Base-by-base conservation (phyloP, 2,797 vertebrate species). In the Tangara arthus region DNA sequence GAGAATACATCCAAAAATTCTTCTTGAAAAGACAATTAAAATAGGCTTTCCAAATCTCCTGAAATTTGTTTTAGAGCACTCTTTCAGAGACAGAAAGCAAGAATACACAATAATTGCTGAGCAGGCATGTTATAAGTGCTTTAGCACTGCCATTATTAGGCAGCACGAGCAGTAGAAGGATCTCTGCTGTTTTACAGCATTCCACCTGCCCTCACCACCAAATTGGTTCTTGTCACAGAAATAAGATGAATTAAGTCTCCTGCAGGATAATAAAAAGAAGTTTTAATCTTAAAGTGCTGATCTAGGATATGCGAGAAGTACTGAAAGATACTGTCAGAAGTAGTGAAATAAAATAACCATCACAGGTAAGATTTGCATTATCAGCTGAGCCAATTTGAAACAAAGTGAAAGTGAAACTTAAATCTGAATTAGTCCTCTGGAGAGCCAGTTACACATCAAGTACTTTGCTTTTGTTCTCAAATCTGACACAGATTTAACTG, bases 121-220 rank as follows among this genome's bases (percentile, higher is more conserved):
- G 26, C 27, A 57, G 28, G 20, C 28, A 64, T 8, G 30, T 35
- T 26, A 22, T 5, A 35, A 53, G 23, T 35, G 35, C 44, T 72
- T 65, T 10, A 60, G n/a, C 41, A 35, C 30, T 30, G 49, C 30
- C 30, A 34, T 8, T 47, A 47, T 30, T 35, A 60, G 8, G n/a
- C 2, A 8, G 32, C 44, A 42, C 0, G 0, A 76, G 46, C 27
- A 26, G 30, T 0, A 6, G 23, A 60, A 79, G 44, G 23, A 55
- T n/a, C 19, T 59, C 75, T 63, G 15, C 63, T 79, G 21, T 8
- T 89, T 57, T 10, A 75, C 30, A 87, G 47, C 59, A 77, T 66
- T 71, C 47, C n/a, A 79, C 41, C 70, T 81, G 57, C 26, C 23
- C 42, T 50, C 30, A 9, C 6, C 60, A 52, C 28, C n/a, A 17